Evolutionary conservation across 2,888 invertebrate species (phyloP).

Genomic region (Agrochola litura): DNA sequence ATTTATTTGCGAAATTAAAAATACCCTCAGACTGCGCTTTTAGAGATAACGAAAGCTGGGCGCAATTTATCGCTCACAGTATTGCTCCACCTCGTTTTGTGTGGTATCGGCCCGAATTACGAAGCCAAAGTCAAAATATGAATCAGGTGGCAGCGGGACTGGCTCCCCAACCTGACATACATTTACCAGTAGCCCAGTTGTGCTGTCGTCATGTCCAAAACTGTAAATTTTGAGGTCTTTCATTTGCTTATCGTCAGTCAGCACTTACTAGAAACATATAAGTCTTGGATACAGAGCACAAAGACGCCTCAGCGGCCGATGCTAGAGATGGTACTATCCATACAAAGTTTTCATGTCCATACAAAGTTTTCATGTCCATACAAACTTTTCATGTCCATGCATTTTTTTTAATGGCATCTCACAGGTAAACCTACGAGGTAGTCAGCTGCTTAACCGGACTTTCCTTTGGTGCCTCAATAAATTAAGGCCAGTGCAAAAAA

Average conservation of each 20-base stretch:
- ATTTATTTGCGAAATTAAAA: slow-evolving; percentile 23
- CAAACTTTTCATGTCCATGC: too few relatives aligned
- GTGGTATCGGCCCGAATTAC: neutral
- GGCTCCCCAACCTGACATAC: neutral
- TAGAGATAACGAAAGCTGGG: slow-evolving; percentile 21
- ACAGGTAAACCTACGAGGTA: too few relatives aligned
- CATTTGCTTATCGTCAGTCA: neutral
- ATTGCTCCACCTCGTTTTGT: neutral
- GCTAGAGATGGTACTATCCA: too few relatives aligned
- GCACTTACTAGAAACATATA: neutral
- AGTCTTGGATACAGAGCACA: too few relatives aligned
- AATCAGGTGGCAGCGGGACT: neutral
- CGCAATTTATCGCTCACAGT: slow-evolving; percentile 11
- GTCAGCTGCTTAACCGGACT: too few relatives aligned
- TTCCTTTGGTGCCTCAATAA: too few relatives aligned
- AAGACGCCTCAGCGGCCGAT: neutral
- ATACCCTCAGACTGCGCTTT: slow-evolving; percentile 10
- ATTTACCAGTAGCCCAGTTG: neutral
- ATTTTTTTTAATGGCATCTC: too few relatives aligned
- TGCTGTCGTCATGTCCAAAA: neutral
- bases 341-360: too few relatives aligned
- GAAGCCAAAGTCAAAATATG: neutral
- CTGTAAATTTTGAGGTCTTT: neutral
- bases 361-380: too few relatives aligned
- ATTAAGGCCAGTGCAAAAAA: too few relatives aligned